phyloP scores from a whole-genome alignment of 2,113 vertebrate species.

The Phalacrocorax aristotelis region DNA sequence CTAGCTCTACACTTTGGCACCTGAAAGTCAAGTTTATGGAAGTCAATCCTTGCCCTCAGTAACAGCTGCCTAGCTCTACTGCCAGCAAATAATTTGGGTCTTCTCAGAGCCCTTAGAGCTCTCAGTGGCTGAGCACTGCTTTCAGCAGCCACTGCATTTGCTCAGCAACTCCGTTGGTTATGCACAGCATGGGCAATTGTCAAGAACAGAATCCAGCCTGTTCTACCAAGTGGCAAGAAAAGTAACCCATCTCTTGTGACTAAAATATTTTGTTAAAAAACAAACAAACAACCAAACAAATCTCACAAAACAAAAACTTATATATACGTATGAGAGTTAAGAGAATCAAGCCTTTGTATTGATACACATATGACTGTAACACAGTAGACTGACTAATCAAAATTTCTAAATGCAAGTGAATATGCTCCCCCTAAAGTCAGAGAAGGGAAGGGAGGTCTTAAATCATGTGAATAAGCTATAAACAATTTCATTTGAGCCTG shows the following conservation, averaged over 20 bases:
- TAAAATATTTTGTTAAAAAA: background rate
- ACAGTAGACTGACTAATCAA: background rate
- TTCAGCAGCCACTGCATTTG: background rate
- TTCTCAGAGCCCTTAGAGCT: background rate
- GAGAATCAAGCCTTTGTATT: background rate
- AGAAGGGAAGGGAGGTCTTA: background rate
- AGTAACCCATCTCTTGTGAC: background rate
- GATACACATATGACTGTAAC: background rate
- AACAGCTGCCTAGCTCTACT: background rate
- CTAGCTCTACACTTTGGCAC: background rate
- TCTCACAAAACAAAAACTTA: background rate
- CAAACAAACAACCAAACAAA: background rate
- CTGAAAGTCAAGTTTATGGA: background rate
- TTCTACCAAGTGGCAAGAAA: background rate
- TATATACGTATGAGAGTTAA: background rate
- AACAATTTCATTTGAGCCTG: slow-evolving; percentile 23
- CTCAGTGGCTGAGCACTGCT: background rate
- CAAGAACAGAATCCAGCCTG: background rate
- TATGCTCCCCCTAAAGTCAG: background rate
- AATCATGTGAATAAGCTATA: background rate
- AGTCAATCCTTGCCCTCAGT: background rate
- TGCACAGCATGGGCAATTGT: background rate
- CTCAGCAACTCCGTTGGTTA: background rate
- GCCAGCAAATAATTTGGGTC: background rate
- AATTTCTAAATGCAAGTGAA: background rate